Conservation (phyloP, 2,888 invertebrate genomes). For the Ephialtes manifestator region DNA sequence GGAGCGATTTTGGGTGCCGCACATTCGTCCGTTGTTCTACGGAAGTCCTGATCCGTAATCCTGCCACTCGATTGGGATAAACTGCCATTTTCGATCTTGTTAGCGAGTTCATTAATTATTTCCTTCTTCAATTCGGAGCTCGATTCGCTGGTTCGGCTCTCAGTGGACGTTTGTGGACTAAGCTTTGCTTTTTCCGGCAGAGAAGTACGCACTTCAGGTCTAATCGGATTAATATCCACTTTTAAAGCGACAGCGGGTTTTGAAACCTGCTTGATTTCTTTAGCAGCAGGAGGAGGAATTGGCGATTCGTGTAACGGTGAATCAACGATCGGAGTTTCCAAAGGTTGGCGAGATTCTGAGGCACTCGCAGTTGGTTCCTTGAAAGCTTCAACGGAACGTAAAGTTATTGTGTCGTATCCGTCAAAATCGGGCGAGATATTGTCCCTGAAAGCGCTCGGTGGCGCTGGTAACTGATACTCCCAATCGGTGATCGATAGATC, state of each 20-base stretch:
- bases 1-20: conserved; percentile 80
- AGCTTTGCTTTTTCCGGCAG: conserved; percentile 36
- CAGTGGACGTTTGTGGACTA: conserved; percentile 26
- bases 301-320: conserved; percentile 22
- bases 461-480: conserved; percentile 88
- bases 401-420: conserved; percentile 74
- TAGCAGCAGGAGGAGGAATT: conserved; percentile 7
- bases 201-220: neutral
- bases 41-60: conserved; percentile 66
- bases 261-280: conserved; percentile 16
- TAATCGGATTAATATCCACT: neutral
- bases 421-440: conserved; percentile 73
- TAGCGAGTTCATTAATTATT: conserved; percentile 80
- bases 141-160: conserved; percentile 51
- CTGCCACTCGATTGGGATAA: conserved; percentile 64
- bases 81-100: conserved; percentile 77
- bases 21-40: conserved; percentile 48
- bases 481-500: conserved; percentile 82
- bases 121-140: conserved; percentile 75
- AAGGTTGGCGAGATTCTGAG: conserved; percentile 17
- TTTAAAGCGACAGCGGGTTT: neutral
- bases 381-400: conserved; percentile 72
- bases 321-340: conserved; percentile 21
- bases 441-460: conserved; percentile 88
- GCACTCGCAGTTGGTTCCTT: conserved; percentile 61